Base-by-base conservation (phyloP, 2,888 invertebrate species). In the Homarus gammarus region DNA sequence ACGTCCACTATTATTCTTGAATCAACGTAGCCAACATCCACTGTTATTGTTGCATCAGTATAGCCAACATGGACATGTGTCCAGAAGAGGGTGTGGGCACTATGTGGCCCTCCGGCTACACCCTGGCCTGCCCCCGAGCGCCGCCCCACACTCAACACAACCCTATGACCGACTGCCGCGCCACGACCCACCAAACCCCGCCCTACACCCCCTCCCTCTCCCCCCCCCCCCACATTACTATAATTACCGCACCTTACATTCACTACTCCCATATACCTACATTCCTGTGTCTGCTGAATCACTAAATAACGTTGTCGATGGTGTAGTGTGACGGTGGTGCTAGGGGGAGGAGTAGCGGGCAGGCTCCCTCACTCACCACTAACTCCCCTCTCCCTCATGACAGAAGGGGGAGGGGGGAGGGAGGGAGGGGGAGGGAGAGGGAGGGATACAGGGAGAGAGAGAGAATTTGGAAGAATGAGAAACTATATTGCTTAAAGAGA, bases 161-260 rank as follows among this genome's bases (percentile, higher is more conserved):
- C 85, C 78, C 49, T 44, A 44, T 84, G 84, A 84, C 84, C 75
- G 84, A 84, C 84, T 84, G 84, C 56, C 84, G 75, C 31, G 51
- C 84, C 36, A 27, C 78, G 33, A 44, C 51, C 78, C 31, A 38
- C 51, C 51, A n/a, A 78, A 49, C 78, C 27, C 33, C 77, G 3
- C 51, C 51, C 78, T 31, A 31, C 31, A 36, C 73, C 22, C 73
- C 64, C 64, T 12, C 56, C 22, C 56, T 3, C 56, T 10, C 49
- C 6, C n/a, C 64, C 64, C 0, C 5, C 64, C 27, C 64, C 64
- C 15, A 64, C 64, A 64, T 27, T 5, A 64, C 64, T 64, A 64
- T 64, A 64, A 64, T 64, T 64, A 64, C 64, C 64, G 2, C 64
- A 27, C 64, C 64, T 64, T 27, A 64, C 64, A 38, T 22, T 38